Percentiles rank a stretch among this genome's conserved stretches.
phyloP scores from a whole-genome alignment of 2,888 invertebrate genomes.

The Troilus luridus region DNA sequence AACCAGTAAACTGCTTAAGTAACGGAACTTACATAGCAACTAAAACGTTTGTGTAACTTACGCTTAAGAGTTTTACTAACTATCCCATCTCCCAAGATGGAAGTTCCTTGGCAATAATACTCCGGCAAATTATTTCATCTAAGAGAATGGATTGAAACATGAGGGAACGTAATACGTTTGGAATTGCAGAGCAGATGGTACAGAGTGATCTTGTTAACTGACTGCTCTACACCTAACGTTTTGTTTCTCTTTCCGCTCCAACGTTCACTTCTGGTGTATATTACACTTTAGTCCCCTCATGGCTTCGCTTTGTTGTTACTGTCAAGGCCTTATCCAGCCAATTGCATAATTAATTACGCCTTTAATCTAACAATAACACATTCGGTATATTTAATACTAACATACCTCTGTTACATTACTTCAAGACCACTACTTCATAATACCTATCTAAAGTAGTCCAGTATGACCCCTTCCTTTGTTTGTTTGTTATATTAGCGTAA shows the following conservation, averaged over 20 bases:
- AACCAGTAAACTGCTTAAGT: too few relatives aligned
- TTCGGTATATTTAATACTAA: too few relatives aligned
- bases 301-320: not conserved
- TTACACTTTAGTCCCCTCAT: not conserved
- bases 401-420: too few relatives aligned
- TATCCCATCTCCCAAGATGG: not conserved
- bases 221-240: not conserved
- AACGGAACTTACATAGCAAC: too few relatives aligned
- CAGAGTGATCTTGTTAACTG: not conserved
- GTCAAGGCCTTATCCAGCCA: not conserved
- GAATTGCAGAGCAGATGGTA: slow-evolving; percentile 10
- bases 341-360: not conserved
- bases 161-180: not conserved
- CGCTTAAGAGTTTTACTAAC: not conserved
- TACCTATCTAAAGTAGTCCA: too few relatives aligned
- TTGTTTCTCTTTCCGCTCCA: not conserved
- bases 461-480: too few relatives aligned
- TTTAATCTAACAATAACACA: too few relatives aligned
- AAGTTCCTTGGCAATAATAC: not conserved
- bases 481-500: too few relatives aligned
- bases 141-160: not conserved
- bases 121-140: not conserved
- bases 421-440: too few relatives aligned
- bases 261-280: not conserved
- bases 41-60: not conserved